A percentile compares a stretch with the other conserved stretches of the same genome.
Conservation (phyloP, 1,140 invertebrate species). For the Portunus trituberculatus region DNA sequence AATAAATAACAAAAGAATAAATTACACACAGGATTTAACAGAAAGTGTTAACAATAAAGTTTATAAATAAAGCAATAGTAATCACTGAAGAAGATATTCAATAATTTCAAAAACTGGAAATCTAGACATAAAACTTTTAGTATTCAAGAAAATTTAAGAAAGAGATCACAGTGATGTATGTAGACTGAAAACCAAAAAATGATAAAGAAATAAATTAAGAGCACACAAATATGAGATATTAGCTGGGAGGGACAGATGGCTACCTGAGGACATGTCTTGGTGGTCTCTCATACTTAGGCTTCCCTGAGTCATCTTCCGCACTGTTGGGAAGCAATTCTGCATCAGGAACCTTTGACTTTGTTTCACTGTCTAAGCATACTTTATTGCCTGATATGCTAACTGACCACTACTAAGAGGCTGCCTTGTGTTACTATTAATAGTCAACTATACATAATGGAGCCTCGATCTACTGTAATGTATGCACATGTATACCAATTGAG, state of each 20-base stretch:
- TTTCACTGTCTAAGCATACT: neutral
- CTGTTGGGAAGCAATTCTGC: constrained; percentile 45
- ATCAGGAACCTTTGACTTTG: neutral
- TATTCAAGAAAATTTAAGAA: no score
- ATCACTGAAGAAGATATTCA: neutral
- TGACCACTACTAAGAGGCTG: no score
- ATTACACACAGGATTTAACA: neutral
- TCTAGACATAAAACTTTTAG: no score
- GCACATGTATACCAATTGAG: no score
- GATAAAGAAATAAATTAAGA: neutral
- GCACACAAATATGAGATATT: neutral
- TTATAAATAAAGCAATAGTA: no score
- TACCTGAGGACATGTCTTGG: constrained; percentile 65
- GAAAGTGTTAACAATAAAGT: neutral
- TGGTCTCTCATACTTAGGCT: constrained; percentile 1
- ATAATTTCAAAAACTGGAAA: neutral
- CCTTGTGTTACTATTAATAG: no score
- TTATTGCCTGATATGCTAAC: no score
- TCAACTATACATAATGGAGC: no score
- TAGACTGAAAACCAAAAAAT: neutral
- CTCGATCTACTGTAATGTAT: no score
- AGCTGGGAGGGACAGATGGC: neutral
- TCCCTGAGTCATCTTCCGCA: neutral
- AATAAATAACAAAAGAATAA: neutral
- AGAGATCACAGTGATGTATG: neutral